A percentile compares a stretch with the other conserved stretches of the same genome.
phyloP scores from a whole-genome alignment of 2,113 vertebrate species.

The Romanogobio albipinnatus region DNA sequence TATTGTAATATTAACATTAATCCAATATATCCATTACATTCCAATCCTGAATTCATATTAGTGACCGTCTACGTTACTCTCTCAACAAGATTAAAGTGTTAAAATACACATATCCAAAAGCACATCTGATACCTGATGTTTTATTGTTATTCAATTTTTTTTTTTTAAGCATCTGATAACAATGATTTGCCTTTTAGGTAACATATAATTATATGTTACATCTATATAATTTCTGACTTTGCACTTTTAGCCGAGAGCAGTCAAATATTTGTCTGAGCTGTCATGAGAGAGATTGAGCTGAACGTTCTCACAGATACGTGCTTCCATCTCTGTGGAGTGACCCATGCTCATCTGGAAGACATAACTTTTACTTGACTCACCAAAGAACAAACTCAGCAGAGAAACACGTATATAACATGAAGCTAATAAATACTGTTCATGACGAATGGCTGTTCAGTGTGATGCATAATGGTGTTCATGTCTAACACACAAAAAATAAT shows the following conservation, averaged over 20 bases:
- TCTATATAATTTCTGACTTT: too few species aligned
- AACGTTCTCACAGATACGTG: conserved; percentile 47
- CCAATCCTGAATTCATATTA: too few species aligned
- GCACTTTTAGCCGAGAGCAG: conserved; percentile 5
- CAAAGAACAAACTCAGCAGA: conserved; percentile 34
- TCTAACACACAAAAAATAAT: too few species aligned
- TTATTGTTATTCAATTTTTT: too few species aligned
- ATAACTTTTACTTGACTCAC: conserved; percentile 64
- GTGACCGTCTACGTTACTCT: too few species aligned
- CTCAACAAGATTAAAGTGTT: too few species aligned
- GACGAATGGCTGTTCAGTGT: not conserved
- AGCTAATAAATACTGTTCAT: conserved; percentile 46
- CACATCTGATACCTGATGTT: too few species aligned
- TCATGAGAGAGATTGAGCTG: conserved; percentile 42
- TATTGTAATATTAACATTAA: too few species aligned
- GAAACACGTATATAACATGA: conserved; percentile 51
- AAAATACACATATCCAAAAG: too few species aligned
- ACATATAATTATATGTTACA: not conserved
- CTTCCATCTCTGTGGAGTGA: conserved; percentile 28
- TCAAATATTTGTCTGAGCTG: conserved; percentile 49
- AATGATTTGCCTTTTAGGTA: not conserved
- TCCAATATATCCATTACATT: too few species aligned
- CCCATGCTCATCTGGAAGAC: conserved; percentile 63
- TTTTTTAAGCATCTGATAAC: not conserved
- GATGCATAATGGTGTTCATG: not conserved